A percentile compares a stretch with the other conserved stretches of the same genome.
phyloP scores from a whole-genome alignment of 2,797 vertebrate genomes.

The Pipistrellus pygmaeus region DNA sequence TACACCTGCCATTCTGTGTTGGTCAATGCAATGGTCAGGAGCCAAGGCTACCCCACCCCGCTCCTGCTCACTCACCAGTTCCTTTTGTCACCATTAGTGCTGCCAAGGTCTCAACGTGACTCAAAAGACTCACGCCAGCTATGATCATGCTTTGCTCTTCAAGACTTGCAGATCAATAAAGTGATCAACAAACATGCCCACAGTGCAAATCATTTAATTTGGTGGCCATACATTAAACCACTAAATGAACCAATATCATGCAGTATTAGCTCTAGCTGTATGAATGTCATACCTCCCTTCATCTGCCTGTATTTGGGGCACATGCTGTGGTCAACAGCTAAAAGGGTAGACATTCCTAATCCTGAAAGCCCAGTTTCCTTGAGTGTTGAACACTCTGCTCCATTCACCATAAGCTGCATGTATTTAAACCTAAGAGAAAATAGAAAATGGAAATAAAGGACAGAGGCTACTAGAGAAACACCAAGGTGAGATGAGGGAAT shows the following conservation, averaged over 20 bases:
- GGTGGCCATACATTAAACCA: not conserved
- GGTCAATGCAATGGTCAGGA: not conserved
- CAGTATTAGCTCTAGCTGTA: not conserved
- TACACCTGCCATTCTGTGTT: not conserved
- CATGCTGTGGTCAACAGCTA: not conserved
- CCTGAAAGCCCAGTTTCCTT: not conserved
- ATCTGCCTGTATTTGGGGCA: not conserved
- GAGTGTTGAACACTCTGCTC: not conserved
- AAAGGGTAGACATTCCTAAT: not conserved
- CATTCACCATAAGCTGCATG: not conserved
- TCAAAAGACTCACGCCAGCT: not conserved
- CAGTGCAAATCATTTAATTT: not conserved
- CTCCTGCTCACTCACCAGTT: not conserved
- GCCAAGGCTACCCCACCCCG: not conserved
- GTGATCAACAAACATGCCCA: not conserved
- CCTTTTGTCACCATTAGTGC: not conserved
- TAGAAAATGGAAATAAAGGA: constrained; percentile 16
- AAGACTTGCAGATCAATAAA: constrained; percentile 28
- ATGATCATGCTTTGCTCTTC: not conserved
- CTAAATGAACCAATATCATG: not conserved
- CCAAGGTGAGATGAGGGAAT: not conserved
- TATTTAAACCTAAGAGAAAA: not conserved
- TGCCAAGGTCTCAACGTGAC: not conserved
- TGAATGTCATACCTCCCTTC: not conserved
- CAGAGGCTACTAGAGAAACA: not conserved